Base-by-base conservation (phyloP, 2,113 vertebrate genomes). In the Lates calcarifer region DNA sequence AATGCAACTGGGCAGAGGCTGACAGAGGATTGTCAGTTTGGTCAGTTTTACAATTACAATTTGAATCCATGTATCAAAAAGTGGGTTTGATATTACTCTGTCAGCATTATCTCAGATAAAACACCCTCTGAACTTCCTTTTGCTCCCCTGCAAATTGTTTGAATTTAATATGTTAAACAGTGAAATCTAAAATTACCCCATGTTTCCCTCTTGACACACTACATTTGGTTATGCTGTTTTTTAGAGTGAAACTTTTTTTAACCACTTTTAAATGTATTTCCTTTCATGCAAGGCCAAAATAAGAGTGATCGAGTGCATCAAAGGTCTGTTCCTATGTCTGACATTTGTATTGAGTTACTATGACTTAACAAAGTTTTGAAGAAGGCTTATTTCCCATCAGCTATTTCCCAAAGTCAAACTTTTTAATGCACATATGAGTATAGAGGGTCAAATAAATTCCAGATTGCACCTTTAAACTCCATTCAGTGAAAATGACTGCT, bases 391-490 rank as follows among this genome's bases (percentile, higher is more conserved):
- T 82, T 87, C 80, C 74, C 85, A 87, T 73, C 70, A 74, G 77
- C 75, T 58, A 4, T 87, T 81, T 84, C 64, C 78, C 78, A 67
- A 57, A 62, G 33, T 64, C 31, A 4, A 45, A 71, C 61, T 37
- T 81, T 77, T 61, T 47, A 75, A 37, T 24, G 29, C 61, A 64
- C 57, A 70, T 79, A 47, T 68, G 71, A 84, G 67, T 63, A 65
- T 26, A 58, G 43, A 76, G 6, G 47, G 62, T 71, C 67, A 89
- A 89, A 91, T 88, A 78, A 86, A 88, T 72, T 77, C 85, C 88
- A 90, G 84, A 93, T 82, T 91, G 77, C 84, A 89, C 82, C 84
- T 89, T 86, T 81, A 85, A 88, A 90, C 84, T 76, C 37, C 33
- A 29, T 66, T 84, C 75, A 69, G 74, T 85, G 75, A 83, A 88